Conservation (phyloP, 2,113 vertebrate species). For the Todiramphus chloris region DNA sequence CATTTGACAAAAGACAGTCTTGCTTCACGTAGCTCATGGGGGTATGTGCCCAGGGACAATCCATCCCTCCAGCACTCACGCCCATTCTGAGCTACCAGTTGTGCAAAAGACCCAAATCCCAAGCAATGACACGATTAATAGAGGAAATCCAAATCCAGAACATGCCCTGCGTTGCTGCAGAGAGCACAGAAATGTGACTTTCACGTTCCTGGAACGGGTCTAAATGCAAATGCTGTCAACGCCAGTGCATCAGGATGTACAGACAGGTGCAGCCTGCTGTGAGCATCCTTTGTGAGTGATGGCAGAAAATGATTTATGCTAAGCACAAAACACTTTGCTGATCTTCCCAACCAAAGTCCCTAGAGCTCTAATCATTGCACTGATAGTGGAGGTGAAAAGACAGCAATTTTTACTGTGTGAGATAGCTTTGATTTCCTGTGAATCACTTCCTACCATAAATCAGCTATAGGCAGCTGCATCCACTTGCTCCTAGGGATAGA, state of each 20-base stretch:
- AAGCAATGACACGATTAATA: neutral
- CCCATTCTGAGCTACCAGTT: neutral
- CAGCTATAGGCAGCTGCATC: slow-evolving; percentile 71
- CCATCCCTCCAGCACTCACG: neutral
- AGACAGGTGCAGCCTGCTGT: neutral
- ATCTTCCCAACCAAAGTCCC: neutral
- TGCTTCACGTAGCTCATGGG: neutral
- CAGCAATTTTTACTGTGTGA: slow-evolving; percentile 44
- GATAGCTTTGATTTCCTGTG: slow-evolving; percentile 60
- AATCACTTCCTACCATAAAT: slow-evolving; percentile 77
- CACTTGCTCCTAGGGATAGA: slow-evolving; percentile 52
- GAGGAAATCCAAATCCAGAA: neutral
- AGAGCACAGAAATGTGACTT: neutral
- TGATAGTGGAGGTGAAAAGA: slow-evolving; percentile 35
- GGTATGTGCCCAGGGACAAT: neutral
- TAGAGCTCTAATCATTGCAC: slow-evolving; percentile 34
- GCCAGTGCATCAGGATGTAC: neutral
- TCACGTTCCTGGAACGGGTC: neutral
- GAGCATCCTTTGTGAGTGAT: neutral
- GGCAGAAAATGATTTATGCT: neutral
- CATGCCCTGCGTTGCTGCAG: neutral
- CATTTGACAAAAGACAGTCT: neutral
- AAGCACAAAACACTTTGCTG: neutral
- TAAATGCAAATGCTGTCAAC: neutral
- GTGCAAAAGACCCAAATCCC: neutral